Evolutionary conservation across 1,140 invertebrate genomes (phyloP).

Genomic region (Scaptodrosophila lebanonensis): DNA sequence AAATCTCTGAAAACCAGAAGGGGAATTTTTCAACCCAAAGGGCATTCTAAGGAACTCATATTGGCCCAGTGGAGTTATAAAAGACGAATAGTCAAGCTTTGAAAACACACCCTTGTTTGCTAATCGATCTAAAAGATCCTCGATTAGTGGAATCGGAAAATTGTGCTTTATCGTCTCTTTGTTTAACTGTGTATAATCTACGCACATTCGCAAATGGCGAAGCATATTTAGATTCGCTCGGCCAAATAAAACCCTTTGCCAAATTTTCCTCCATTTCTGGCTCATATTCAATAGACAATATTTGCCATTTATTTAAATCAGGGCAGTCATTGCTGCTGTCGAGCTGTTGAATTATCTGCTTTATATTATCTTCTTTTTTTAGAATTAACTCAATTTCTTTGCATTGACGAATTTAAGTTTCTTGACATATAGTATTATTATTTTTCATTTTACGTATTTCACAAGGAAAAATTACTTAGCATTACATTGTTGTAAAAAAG

Average conservation of each 20-base stretch:
- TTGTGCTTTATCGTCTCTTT: conserved; percentile 34
- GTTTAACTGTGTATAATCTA: conserved; percentile 44
- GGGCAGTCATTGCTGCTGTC: conserved; percentile 36
- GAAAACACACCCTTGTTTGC: conserved; percentile 41
- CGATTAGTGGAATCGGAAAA: conserved; percentile 65
- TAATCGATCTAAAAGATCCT: conserved; percentile 58
- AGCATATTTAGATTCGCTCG: conserved; percentile 51
- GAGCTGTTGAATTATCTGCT: too few relatives aligned
- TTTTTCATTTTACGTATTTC: too few relatives aligned
- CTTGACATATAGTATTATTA: too few relatives aligned
- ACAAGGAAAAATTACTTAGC: too few relatives aligned
- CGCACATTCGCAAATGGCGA: conserved; percentile 52
- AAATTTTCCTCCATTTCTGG: conserved; percentile 50
- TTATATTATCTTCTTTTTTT: too few relatives aligned
- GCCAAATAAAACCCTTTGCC: conserved; percentile 36
- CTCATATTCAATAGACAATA: too few relatives aligned
- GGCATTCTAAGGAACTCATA: neutral
- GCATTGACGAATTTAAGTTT: too few relatives aligned
- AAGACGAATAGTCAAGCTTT: conserved; percentile 38
- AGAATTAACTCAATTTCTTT: too few relatives aligned
- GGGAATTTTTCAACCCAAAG: neutral
- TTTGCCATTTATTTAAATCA: too few relatives aligned
- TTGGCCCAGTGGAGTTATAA: neutral
- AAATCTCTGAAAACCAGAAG: neutral
- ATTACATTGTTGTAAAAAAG: too few relatives aligned